Conservation (phyloP, 2,797 vertebrate genomes). For the Microhierax caerulescens region DNA sequence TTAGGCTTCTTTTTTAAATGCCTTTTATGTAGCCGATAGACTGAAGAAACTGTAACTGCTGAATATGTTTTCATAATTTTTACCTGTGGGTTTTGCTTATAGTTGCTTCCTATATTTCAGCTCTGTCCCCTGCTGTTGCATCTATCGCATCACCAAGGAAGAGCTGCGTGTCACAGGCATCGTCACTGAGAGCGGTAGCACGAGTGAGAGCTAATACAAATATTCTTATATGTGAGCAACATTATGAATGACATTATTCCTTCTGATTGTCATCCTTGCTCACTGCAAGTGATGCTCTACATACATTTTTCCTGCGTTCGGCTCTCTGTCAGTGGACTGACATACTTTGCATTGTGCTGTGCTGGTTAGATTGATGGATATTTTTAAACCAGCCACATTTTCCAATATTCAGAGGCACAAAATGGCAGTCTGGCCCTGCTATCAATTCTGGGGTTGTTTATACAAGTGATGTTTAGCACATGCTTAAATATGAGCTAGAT, state of each 20-base stretch:
- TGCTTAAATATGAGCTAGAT: background rate
- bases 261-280: background rate
- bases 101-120: background rate
- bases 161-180: background rate
- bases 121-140: background rate
- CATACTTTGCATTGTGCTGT: background rate
- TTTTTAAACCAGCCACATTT: slow-evolving; percentile 10
- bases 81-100: slow-evolving; percentile 29
- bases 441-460: background rate
- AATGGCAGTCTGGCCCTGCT: background rate
- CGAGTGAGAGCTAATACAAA: background rate
- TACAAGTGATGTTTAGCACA: background rate
- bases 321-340: background rate
- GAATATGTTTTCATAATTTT: slow-evolving; percentile 44
- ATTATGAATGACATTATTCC: background rate
- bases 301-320: background rate
- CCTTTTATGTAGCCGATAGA: slow-evolving; percentile 43
- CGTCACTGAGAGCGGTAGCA: fast-evolving
- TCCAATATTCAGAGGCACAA: background rate
- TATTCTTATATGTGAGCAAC: fast-evolving
- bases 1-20: slow-evolving; percentile 46
- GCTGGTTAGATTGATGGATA: background rate
- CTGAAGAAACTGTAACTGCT: slow-evolving; percentile 13
- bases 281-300: background rate
- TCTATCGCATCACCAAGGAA: background rate